A percentile compares a stretch with the other conserved stretches of the same genome.
Evolutionary conservation across 2,888 invertebrate species (phyloP).

Genomic region (Drosophila limbata): DNA sequence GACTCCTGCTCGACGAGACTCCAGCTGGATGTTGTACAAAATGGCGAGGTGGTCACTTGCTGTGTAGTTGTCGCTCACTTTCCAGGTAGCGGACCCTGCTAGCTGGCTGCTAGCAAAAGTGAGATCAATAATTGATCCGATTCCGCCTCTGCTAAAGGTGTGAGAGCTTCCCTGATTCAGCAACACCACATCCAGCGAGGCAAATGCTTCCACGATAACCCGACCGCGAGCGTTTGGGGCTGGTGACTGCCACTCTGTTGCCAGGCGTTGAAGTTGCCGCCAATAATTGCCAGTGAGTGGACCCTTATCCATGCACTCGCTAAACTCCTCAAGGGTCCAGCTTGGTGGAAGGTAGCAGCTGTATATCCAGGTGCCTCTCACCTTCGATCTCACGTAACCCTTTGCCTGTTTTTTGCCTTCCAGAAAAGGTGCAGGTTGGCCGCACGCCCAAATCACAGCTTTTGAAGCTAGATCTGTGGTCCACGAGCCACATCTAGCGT

Average conservation of each 20-base stretch:
- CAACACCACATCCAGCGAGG: background rate
- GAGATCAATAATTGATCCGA: background rate
- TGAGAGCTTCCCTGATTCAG: background rate
- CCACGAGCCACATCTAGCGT: no score
- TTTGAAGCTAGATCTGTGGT: no score
- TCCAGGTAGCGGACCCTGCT: background rate
- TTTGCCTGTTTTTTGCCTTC: background rate
- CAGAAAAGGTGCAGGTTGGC: background rate
- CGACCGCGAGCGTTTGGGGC: background rate
- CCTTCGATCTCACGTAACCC: background rate
- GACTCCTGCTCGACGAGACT: background rate
- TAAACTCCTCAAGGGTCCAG: background rate
- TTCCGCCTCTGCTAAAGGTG: background rate
- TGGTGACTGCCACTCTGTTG: background rate
- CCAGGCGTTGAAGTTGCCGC: background rate
- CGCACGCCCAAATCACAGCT: background rate
- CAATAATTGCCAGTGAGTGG: background rate
- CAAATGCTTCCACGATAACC: background rate
- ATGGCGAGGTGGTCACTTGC: background rate
- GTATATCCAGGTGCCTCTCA: background rate
- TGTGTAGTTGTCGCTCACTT: background rate
- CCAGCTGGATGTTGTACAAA: background rate
- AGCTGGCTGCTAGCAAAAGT: background rate
- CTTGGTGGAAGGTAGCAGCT: background rate
- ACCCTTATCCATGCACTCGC: background rate